These are phyloP conservation scores for Entomyzon cyanotis DNA, from an alignment of 2,113 vertebrate genomes.

Conservation along the genomic window DNA sequence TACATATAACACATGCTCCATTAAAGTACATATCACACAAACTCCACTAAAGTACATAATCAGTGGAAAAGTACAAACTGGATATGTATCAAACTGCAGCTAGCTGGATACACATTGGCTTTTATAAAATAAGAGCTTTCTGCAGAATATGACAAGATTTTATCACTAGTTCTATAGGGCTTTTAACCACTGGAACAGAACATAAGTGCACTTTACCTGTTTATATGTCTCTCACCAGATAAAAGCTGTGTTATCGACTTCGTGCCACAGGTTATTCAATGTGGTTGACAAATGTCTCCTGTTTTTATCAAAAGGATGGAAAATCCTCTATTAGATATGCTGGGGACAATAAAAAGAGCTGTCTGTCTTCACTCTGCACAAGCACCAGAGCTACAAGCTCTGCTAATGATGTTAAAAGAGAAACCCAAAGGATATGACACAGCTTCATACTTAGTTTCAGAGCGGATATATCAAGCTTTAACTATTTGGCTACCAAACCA, in stretches of 20 bases:
- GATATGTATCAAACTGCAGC: not conserved
- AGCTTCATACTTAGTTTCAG: not conserved
- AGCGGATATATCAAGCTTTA: slow-evolving; percentile 12
- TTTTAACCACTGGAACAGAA: not conserved
- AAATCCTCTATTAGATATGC: not conserved
- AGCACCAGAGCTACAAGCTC: not conserved
- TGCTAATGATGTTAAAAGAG: not conserved
- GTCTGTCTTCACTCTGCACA: not conserved
- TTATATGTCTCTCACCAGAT: not conserved
- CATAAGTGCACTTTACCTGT: slow-evolving; percentile 5
- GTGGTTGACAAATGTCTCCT: not conserved
- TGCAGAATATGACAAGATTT: not conserved
- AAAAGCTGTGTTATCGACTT: not conserved
- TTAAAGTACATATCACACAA: not conserved
- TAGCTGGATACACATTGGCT: not conserved
- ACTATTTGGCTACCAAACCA: not conserved
- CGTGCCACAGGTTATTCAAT: not conserved
- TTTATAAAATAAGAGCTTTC: not conserved
- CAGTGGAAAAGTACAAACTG: not conserved
- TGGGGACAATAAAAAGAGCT: not conserved
- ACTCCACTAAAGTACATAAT: not conserved
- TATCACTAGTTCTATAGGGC: not conserved
- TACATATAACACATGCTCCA: not conserved
- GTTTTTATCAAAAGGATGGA: not conserved
- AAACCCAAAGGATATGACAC: slow-evolving; percentile 33